Evolutionary conservation across 2,113 vertebrate genomes (phyloP), one percentile per base, ranked within the genome.

Genomic region (Lophochroa leadbeateri): DNA sequence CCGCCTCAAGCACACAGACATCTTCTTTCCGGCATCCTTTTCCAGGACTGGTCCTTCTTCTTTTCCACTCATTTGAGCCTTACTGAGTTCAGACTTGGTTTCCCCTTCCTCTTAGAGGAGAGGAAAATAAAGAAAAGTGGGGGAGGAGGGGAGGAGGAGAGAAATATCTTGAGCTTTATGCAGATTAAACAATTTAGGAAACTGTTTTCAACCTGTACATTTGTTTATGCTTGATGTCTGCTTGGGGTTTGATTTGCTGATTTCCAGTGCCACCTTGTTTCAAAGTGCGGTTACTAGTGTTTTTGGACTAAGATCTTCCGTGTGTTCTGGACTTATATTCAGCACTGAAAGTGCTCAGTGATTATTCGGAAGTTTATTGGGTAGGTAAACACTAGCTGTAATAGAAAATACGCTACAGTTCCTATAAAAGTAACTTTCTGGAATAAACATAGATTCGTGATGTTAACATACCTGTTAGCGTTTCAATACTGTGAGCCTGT

Each of bases 171-270:
- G 17, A 6, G 2, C 2, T 25, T 39, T 7, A 0, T 41, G 13
- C 6, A 1, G 17, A 5, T 80, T 10, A 23, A 58, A 44, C 27
- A 11, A 4, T 13, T 79, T 7, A 37, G 50, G 52, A 50, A 63
- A 6, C 11, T 5, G 0, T 69, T 35, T 29, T 43, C 17, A 15
- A 3, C 25, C 11, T 39, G 33, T 0, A 0, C 3, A 0, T 33
- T 25, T 71, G 7, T 44, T 63, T 21, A 10, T 25, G 27, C 7
- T 61, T 23, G 17, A 13, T 46, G 17, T 58, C 17, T 76, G 13
- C 14, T 46, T 14, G 21, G 43, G 16, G 10, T 53, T 82, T 19
- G 39, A 4, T 55, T 39, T 57, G 23, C 21, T 58, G 17, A 5
- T 70, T 52, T 55, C 49, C 13, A 10, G 68, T 71, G 19, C 24